These are phyloP conservation scores for Festucalex cinctus DNA, from an alignment of 2,113 vertebrate genomes.

Conservation along the genomic window DNA sequence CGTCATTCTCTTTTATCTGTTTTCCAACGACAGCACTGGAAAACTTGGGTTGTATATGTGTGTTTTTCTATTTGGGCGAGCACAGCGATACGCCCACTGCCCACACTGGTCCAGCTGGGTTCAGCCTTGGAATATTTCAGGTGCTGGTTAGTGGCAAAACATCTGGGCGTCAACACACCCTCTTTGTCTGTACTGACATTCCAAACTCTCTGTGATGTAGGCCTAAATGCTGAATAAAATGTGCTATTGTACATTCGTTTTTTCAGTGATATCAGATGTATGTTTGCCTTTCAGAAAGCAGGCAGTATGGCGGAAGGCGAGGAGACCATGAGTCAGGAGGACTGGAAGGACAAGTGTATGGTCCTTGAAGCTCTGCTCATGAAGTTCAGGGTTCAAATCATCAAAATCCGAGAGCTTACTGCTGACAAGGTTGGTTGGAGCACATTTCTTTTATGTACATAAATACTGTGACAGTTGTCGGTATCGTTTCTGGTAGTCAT, in stretches of 20 bases:
- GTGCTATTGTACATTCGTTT: too few relatives aligned
- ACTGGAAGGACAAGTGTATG: constrained; percentile 93
- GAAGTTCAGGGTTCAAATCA: constrained; percentile 93
- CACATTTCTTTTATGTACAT: neutral
- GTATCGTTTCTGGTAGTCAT: neutral
- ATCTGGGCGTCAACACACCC: constrained; percentile 30
- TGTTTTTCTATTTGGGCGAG: constrained; percentile 38
- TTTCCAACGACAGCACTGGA: constrained; percentile 50
- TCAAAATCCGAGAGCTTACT: constrained; percentile 91
- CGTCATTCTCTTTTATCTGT: constrained; percentile 15
- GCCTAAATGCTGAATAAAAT: too few relatives aligned
- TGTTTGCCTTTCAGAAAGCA: constrained; percentile 26
- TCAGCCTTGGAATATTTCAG: constrained; percentile 52
- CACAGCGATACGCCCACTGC: constrained; percentile 24
- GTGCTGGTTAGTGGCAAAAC: constrained; percentile 27
- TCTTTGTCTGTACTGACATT: too few relatives aligned
- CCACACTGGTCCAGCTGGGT: constrained; percentile 39
- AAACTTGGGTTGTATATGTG: constrained; percentile 38
- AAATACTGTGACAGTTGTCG: neutral
- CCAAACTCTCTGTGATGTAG: too few relatives aligned
- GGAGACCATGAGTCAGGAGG: constrained; percentile 77
- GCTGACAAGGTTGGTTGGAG: constrained; percentile 86
- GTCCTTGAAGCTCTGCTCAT: constrained; percentile 90
- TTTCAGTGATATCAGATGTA: neutral
- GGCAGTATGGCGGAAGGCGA: constrained; percentile 81